Evolutionary conservation across 2,797 vertebrate species (phyloP), one percentile per base, ranked within the genome.

Genomic region (Sebastes wilsoni): DNA sequence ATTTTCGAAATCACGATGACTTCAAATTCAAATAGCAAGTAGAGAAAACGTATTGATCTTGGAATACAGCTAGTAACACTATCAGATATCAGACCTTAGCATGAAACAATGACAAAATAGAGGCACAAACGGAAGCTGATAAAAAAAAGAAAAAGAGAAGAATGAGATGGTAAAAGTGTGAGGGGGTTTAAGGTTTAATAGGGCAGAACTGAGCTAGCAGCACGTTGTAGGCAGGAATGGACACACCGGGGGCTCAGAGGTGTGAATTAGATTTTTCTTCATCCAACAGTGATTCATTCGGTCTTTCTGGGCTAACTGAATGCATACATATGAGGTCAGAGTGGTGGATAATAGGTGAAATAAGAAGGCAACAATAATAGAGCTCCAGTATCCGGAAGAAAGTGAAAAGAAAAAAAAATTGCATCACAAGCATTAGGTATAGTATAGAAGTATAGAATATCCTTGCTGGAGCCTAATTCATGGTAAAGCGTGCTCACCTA

Each of bases 281-380:
- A 38, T 75, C 70, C 61, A 65, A 52, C 77, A 22, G 34, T 52
- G 69, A 77, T 67, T 79, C 1, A 32, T 86, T 84, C 46, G 16
- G 6, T 76, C 49, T 71, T 72, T 85, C 64, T 83, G 64, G 27
- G 61, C 28, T 56, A 36, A 34, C 32, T 62, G 32, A 79, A 78
- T 42, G 13, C 73, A 66, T 72, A 3, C 36, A 4, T 59, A 52
- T 23, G 3, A 83, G 58, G 72, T 77, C 71, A 79, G 77, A 79
- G 58, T 49, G 34, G 36, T 46, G 49, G 49, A 70, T 84, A 86
- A 69, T 59, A 54, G 32, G 38, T 9, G 28, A 70, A 75, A 78
- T 67, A 79, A 80, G 25, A 65, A 6, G 38, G 55, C 54, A 38
- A 58, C 49, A 73, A 54, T 83, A 80, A 84, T 23, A 67, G 10